Evolutionary conservation across 64 coral and sea anemone species (phyloP), one percentile per base, ranked within the genome.

Genomic region (Stylophora pistillata): DNA sequence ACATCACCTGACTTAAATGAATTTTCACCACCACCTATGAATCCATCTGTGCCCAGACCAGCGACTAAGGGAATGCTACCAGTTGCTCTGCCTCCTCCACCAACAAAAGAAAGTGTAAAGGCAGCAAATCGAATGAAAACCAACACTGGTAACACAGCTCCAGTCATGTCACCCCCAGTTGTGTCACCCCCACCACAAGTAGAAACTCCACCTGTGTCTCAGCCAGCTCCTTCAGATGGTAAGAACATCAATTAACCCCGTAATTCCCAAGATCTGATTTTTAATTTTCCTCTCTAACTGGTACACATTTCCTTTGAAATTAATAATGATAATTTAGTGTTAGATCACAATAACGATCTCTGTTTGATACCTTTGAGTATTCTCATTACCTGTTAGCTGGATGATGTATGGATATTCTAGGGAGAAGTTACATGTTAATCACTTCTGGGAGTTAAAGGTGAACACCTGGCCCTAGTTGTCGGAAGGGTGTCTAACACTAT

Each of bases 81-180:
- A 2, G 28, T 60, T 52, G 71, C 78, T 1, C 73, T 92, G 11
- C 90, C 90, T 33, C 90, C 90, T 70, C 90, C 90, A 16, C 90
- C 90, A 31, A 77, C 90, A 47, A 92, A 92, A 60, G 37, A 92
- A 74, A 92, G 90, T 15, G 82, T 92, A 13, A 92, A 92, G 71
- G 90, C 90, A 34, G 90, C 90, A 20, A 92, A 78, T 76, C 65
- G 53, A 61, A 30, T n/a, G 82, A 84, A 61, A 65, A 59, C 12
- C 16, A 41, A 63, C 32, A 1, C 20, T 28, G 80, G 80, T 53
- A 25, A 3, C 34, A 31, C 53, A 1, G 23, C 80, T 16, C 14
- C 21, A 3, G 62, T 84, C n/a, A n/a, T 33, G 53, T 76, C 73
- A 23, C 73, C 73, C 20, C 5, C 73, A 23, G 14, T 15, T 0